Evolutionary conservation across 2,113 vertebrate species (phyloP), one percentile per base, ranked within the genome.

Genomic region (Eidolon helvum): DNA sequence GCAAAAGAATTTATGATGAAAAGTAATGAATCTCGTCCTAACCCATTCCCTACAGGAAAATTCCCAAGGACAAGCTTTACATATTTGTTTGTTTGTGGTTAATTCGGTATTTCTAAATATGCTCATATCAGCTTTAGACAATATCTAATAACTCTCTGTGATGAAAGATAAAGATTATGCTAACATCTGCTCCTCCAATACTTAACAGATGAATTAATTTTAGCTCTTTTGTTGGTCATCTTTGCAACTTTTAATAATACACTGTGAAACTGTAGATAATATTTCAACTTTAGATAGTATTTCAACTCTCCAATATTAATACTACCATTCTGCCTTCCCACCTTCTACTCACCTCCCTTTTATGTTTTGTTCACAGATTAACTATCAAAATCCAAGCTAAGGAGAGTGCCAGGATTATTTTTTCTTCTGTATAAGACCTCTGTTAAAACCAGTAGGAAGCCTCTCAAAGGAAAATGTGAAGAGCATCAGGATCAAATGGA

Each of bases 181-280:
- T 91, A 74, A 91, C 8, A 93, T 22, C 33, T 4, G 79, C 9
- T 79, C 33, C 19, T 69, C 28, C 33, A 78, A 35, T 50, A 45
- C 87, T 78, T 66, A 69, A 82, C n/a, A 89, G 0, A 69, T 94
- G 61, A 5, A 84, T 72, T 93, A 68, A 74, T 87, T 91, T 90
- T 93, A 69, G 10, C 43, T 80, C 40, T 91, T 68, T 95, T 61
- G 14, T 95, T 85, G 48, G 48, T 84, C 66, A 85, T 91, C 10
- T 85, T 96, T 96, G n/a, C n/a, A 93, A 88, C 43, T 95, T 79
- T 88, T 66, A 93, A 88, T 71, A 78, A 88, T 59, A 40, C 9
- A 68, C 19, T 85, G 7, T 59, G 77, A 90, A 79, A 40, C 30
- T 69, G 30, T 61, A 86, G 7, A 50, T 43, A 71, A 65, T 77